phyloP scores from a whole-genome alignment of 2,797 vertebrate genomes.

The Sciaenops ocellatus region DNA sequence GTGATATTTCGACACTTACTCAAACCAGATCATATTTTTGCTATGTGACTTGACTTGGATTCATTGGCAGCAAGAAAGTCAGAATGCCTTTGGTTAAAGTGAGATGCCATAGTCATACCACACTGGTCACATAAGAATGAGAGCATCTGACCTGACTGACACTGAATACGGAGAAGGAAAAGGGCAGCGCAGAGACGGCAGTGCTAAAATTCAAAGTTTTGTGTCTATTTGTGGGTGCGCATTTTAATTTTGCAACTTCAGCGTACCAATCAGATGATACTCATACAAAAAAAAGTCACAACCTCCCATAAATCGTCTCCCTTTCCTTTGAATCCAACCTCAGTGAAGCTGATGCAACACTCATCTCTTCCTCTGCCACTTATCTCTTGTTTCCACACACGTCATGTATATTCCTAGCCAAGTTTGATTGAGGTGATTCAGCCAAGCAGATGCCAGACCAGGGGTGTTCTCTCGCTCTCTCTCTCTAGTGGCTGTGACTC shows the following conservation, averaged over 20 bases:
- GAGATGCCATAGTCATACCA: slow-evolving; percentile 72
- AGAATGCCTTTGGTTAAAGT: slow-evolving; percentile 75
- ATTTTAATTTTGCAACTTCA: slow-evolving; percentile 36
- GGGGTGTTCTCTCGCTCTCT: slow-evolving; percentile 66
- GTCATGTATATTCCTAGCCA: slow-evolving; percentile 48
- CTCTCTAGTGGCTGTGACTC: slow-evolving; percentile 72
- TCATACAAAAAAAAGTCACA: slow-evolving; percentile 7
- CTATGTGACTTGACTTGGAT: slow-evolving; percentile 73
- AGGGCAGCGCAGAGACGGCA: slow-evolving; percentile 2
- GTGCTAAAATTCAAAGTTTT: neutral
- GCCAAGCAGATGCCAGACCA: slow-evolving; percentile 67
- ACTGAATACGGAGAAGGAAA: slow-evolving; percentile 34
- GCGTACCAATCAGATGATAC: slow-evolving; percentile 21
- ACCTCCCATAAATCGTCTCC: slow-evolving; percentile 34
- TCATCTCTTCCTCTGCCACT: slow-evolving; percentile 50
- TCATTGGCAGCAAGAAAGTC: slow-evolving; percentile 73
- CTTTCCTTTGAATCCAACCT: slow-evolving; percentile 38
- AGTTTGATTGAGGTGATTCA: slow-evolving; percentile 75
- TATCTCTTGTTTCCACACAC: slow-evolving; percentile 62
- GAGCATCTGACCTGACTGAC: slow-evolving; percentile 59
- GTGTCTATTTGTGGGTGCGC: slow-evolving; percentile 3
- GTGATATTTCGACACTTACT: slow-evolving; percentile 84
- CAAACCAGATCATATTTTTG: slow-evolving; percentile 80
- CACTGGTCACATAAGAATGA: slow-evolving; percentile 72
- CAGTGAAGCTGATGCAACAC: slow-evolving; percentile 53